Evolutionary conservation across 2,888 invertebrate species (phyloP).

Genomic region (Leptopilina myrica): DNA sequence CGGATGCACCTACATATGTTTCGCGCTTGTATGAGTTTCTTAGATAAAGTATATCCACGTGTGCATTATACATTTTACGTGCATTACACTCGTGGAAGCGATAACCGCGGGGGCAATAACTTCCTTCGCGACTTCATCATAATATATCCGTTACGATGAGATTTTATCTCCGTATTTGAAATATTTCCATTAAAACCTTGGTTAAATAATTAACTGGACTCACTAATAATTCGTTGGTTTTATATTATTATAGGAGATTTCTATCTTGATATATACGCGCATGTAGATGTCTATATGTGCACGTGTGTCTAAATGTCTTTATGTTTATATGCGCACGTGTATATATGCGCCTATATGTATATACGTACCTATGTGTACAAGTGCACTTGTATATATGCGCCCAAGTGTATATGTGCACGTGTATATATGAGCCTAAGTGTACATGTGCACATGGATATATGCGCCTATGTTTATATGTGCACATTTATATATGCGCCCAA

Average conservation of each 20-base stretch:
- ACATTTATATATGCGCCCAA: no score
- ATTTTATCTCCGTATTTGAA: slow-evolving; percentile 29
- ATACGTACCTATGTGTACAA: no score
- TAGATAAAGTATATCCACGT: slow-evolving; percentile 25
- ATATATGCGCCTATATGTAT: no score
- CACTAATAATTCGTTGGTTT: slow-evolving; percentile 22
- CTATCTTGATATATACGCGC: not conserved
- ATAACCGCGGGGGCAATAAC: slow-evolving; percentile 32
- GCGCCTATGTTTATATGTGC: no score
- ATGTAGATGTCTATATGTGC: no score
- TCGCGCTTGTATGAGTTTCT: slow-evolving; percentile 25
- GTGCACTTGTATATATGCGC: no score
- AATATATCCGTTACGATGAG: slow-evolving; percentile 23
- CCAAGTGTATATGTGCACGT: no score
- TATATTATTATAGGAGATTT: not conserved
- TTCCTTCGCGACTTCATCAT: slow-evolving; percentile 16
- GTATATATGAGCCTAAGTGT: no score
- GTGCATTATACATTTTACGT: slow-evolving; percentile 17
- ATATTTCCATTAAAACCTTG: slow-evolving; percentile 30
- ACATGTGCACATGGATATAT: no score
- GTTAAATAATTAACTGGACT: slow-evolving; percentile 31
- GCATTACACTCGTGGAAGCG: slow-evolving; percentile 16
- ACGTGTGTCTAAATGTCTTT: no score
- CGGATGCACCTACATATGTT: slow-evolving; percentile 55
- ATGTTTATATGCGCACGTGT: no score